A percentile compares a stretch with the other conserved stretches of the same genome.
These are phyloP conservation scores for Andrena marginata DNA, from an alignment of 2,888 invertebrate species.

Conservation along the genomic window DNA sequence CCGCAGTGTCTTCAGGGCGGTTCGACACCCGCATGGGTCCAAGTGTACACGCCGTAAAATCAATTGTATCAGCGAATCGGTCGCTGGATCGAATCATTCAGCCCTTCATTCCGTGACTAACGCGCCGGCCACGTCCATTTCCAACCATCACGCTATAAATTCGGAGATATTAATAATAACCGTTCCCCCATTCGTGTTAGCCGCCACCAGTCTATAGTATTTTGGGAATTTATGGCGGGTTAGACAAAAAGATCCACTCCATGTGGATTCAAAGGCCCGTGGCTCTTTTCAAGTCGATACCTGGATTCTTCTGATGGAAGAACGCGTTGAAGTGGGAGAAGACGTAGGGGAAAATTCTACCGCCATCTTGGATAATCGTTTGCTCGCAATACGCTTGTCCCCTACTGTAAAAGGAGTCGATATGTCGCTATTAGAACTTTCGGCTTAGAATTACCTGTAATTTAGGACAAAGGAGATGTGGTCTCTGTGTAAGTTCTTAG, in stretches of 20 bases:
- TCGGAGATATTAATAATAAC: conserved; percentile 76
- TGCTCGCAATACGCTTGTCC: too few relatives aligned
- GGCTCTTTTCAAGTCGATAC: too few relatives aligned
- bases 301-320: neutral
- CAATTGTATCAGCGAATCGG: conserved; percentile 24
- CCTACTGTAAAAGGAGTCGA: too few relatives aligned
- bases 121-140: conserved; percentile 35
- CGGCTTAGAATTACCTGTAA: neutral
- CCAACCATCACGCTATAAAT: conserved; percentile 71
- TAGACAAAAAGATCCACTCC: conserved; percentile 72
- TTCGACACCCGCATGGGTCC: conserved; percentile 55
- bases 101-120: conserved; percentile 16
- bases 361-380: too few relatives aligned
- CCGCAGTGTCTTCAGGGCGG: neutral
- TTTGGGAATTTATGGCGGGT: conserved; percentile 79
- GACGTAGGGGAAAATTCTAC: too few relatives aligned
- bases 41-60: neutral
- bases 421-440: too few relatives aligned
- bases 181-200: neutral
- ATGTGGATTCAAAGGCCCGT: too few relatives aligned
- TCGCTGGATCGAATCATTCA: conserved; percentile 8
- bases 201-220: conserved; percentile 48
- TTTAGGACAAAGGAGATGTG: neutral
- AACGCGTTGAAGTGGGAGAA: too few relatives aligned
- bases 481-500: neutral